Conservation (phyloP, 2,888 invertebrate species). For the Myopa tessellatipennis region DNA sequence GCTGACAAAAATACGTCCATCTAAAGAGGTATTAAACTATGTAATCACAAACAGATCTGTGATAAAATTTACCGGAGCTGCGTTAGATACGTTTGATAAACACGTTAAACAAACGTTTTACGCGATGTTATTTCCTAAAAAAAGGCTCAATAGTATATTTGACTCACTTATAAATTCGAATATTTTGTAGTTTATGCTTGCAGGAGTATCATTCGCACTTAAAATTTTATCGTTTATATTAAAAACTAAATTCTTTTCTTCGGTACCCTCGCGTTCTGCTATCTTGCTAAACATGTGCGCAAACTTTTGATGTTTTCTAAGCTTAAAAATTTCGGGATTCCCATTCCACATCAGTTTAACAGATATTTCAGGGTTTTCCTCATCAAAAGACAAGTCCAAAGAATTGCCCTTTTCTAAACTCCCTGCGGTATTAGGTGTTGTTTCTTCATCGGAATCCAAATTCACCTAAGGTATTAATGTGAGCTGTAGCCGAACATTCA, state of each 20-base stretch:
- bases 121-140: no score
- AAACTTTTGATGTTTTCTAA: constrained; percentile 62
- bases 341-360: constrained; percentile 60
- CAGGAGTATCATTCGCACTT: constrained; percentile 56
- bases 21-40: constrained; percentile 45
- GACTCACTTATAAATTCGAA: constrained; percentile 60
- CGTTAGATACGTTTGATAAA: no score
- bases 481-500: background rate
- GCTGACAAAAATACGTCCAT: constrained; percentile 53
- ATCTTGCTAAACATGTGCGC: constrained; percentile 55
- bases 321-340: constrained; percentile 55
- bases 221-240: constrained; percentile 57
- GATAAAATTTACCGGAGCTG: no score
- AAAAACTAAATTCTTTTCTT: constrained; percentile 53
- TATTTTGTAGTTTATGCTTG: constrained; percentile 56
- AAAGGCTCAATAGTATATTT: no score
- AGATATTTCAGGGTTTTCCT: constrained; percentile 58
- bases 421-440: constrained; percentile 13
- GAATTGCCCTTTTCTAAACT: background rate
- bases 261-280: constrained; percentile 56
- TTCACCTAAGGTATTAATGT: constrained; percentile 49
- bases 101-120: no score
- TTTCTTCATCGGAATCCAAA: constrained; percentile 54
- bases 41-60: background rate
- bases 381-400: constrained; percentile 51